Percentiles rank a stretch among this genome's conserved stretches.
These are phyloP conservation scores for Erebia ligea DNA, from an alignment of 2,888 invertebrate species.

Conservation along the genomic window DNA sequence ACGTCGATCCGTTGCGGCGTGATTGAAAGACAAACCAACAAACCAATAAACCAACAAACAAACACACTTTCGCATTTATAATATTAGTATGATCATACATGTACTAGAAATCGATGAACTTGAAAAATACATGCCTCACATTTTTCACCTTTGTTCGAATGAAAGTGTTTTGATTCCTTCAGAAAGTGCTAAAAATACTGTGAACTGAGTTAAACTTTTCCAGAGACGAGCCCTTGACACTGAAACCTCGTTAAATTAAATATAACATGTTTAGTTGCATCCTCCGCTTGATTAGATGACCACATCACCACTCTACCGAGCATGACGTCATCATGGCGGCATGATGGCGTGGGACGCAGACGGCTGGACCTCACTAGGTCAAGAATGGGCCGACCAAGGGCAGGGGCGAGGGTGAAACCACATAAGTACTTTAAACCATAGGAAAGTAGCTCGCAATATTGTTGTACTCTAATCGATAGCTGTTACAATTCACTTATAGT, in stretches of 20 bases:
- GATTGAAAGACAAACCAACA: no score
- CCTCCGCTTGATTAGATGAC: constrained; percentile 2
- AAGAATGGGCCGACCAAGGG: constrained; percentile 1
- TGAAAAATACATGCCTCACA: no score
- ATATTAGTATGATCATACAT: no score
- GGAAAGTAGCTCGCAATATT: not conserved
- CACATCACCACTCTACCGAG: not conserved
- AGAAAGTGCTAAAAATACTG: not conserved
- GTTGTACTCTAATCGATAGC: no score
- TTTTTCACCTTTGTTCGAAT: no score
- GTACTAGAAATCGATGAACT: no score
- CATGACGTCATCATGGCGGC: not conserved
- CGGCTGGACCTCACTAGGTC: not conserved
- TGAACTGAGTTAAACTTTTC: not conserved
- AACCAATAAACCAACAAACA: no score
- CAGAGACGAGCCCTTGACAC: not conserved
- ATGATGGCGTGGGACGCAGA: not conserved
- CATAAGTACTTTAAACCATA: not conserved
- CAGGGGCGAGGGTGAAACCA: constrained; percentile 14
- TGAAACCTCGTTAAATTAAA: constrained; percentile 6
- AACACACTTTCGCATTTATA: no score
- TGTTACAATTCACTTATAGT: no score
- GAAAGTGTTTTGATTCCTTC: no score
- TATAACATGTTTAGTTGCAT: constrained; percentile 4
- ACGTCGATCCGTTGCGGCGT: no score